Percentiles rank a stretch among this genome's conserved stretches.
These are phyloP conservation scores for Dynastes tityus DNA, from an alignment of 2,888 invertebrate genomes.

Conservation along the genomic window DNA sequence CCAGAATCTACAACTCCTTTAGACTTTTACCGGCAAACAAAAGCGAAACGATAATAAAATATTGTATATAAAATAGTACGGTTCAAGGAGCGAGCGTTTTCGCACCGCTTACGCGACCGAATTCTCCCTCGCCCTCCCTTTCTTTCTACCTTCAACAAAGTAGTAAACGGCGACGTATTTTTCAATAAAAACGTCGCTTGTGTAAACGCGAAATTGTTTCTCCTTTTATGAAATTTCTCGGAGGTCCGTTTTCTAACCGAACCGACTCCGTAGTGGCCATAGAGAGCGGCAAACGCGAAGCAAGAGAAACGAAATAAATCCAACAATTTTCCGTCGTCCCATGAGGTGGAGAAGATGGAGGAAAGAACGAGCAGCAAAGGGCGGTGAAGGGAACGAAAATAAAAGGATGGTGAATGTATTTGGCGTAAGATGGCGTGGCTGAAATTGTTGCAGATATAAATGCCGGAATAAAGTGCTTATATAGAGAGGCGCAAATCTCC, in stretches of 20 bases:
- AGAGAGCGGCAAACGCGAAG: not conserved
- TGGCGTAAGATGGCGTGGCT: no score
- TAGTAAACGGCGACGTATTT: conserved; percentile 5
- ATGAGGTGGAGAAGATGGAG: no score
- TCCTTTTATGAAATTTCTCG: not conserved
- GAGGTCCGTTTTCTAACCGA: not conserved
- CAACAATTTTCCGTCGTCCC: no score
- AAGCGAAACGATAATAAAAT: not conserved
- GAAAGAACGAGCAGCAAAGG: no score
- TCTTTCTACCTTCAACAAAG: not conserved
- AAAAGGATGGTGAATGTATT: no score
- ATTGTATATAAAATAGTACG: not conserved
- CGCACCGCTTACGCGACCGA: no score
- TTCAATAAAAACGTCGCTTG: conserved; percentile 7
- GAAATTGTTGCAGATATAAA: no score
- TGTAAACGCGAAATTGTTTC: conserved; percentile 5
- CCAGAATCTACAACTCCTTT: not conserved
- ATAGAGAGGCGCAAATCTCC: no score
- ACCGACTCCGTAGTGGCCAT: not conserved
- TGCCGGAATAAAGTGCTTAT: no score
- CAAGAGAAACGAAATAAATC: no score
- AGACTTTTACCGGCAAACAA: not conserved
- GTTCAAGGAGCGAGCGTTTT: no score
- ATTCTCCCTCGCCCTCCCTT: not conserved
- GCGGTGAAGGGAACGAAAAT: no score